Evolutionary conservation across 1,140 invertebrate genomes (phyloP).

Genomic region (Drosophila malerkotliana): DNA sequence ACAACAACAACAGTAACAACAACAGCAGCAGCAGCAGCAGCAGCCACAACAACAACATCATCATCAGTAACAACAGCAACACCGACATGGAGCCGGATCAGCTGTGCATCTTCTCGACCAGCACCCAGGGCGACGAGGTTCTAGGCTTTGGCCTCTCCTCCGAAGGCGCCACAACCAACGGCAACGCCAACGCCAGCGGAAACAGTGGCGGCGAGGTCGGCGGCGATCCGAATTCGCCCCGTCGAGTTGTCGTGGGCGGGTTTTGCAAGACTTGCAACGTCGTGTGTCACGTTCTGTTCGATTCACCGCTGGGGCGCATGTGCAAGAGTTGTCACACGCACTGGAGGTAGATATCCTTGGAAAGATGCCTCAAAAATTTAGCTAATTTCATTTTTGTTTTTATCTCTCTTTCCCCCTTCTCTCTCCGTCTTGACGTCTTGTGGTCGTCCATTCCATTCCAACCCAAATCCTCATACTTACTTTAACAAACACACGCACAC

Average conservation of each 20-base stretch:
- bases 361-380: conserved; percentile 20
- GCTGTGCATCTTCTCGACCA: conserved; percentile 39
- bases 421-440: conserved; percentile 19
- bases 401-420: conserved; percentile 45
- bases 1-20: conserved; percentile 3
- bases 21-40: conserved; percentile 10
- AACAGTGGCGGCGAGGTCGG: conserved; percentile 22
- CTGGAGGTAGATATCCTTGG: conserved; percentile 78
- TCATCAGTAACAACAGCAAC: conserved; percentile 40
- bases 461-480: neutral
- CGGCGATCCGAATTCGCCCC: conserved; percentile 13
- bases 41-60: conserved; percentile 10
- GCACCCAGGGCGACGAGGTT: conserved; percentile 52
- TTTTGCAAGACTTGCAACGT: conserved; percentile 83
- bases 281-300: conserved; percentile 74
- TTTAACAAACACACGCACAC: conserved; percentile 1
- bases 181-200: conserved; percentile 16
- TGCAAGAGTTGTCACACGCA: conserved; percentile 83
- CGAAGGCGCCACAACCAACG: conserved; percentile 34
- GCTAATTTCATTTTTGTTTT: conserved; percentile 72
- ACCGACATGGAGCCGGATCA: conserved; percentile 56
- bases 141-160: conserved; percentile 47
- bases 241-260: conserved; percentile 63
- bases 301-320: conserved; percentile 77
- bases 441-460: neutral